Evolutionary conservation across 2,888 invertebrate species (phyloP), one percentile per base, ranked within the genome.

Genomic region (Acrocyrtus sp.): DNA sequence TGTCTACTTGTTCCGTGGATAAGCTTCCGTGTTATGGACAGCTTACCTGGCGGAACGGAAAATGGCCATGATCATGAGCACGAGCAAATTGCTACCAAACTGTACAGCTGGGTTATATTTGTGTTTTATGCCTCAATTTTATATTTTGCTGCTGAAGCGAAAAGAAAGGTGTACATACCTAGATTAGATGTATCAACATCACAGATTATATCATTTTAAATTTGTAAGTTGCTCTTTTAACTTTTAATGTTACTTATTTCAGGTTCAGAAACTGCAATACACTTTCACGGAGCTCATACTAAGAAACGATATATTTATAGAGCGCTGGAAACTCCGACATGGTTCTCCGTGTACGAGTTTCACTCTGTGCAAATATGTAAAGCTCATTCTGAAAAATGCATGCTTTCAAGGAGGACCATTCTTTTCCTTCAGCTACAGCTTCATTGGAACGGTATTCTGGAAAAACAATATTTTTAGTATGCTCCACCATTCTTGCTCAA

Each of bases 401-500:
- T 50, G 61, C 27, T 39, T 61, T 61, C 47, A 61, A 10, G 61
- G 61, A 17, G 61, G 61, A 5, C 51, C 61, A 2, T 61, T 61
- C 24, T 50, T 61, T 22, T 39, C 34, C 22, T 50, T 61, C 24
- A 27, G 27, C 5, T 61, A 50, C 39, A 39, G 27, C 1, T 61
- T 61, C 24, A 15, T 61, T 4, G 61, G 61, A 50, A 24, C 61
- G 39, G 61, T 61, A 61, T n/a, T n/a, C n/a, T n/a, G n/a, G n/a
- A n/a, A 45, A 2, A 19, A 47, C 47, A 10, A n/a, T 21, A 24
- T 19, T 48, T 3, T 3, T 22, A 6, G 5, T 3, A 8, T 22
- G 48, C 10, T 19, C 15, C 3, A 6, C 5, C 10, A 48, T 19
- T 3, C 15, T 43, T 17, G 43, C 15, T 48, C 43, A 19, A 12